These are phyloP conservation scores for Pemphigus obesinymphae DNA, from an alignment of 1,140 invertebrate species.

Conservation along the genomic window DNA sequence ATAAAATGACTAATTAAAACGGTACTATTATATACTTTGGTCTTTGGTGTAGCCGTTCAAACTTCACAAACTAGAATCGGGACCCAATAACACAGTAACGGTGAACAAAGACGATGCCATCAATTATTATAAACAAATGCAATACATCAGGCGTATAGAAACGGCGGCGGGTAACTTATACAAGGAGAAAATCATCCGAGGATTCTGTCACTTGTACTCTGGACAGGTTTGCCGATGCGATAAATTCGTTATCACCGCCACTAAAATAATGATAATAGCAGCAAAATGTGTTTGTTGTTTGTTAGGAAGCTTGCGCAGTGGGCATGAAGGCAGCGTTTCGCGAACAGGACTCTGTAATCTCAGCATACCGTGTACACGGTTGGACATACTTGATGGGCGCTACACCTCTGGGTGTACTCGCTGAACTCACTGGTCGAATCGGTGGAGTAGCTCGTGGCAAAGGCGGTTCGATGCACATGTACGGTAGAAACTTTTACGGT, in stretches of 20 bases:
- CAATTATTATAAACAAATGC: conserved; percentile 75
- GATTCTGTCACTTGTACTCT: conserved; percentile 96
- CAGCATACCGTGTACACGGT: conserved; percentile 94
- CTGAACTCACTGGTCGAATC: conserved; percentile 82
- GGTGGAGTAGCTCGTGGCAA: conserved; percentile 89
- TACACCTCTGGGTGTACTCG: conserved; percentile 67
- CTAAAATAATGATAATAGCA: too few relatives aligned
- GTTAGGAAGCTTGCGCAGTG: conserved; percentile 76
- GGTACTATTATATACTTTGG: not conserved
- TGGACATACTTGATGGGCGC: conserved; percentile 94
- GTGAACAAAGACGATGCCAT: conserved; percentile 78
- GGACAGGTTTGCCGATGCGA: conserved; percentile 60
- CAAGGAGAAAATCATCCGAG: conserved; percentile 91
- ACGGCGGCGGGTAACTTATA: conserved; percentile 89
- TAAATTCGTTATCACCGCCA: too few relatives aligned
- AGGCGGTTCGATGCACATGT: conserved; percentile 93
- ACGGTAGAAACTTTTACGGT: conserved; percentile 86
- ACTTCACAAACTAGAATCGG: conserved; percentile 80
- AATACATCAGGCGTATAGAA: conserved; percentile 86
- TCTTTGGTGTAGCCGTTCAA: conserved; percentile 65
- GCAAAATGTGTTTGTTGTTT: too few relatives aligned
- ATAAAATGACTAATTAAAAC: not conserved
- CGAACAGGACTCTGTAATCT: conserved; percentile 83
- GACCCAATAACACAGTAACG: conserved; percentile 69
- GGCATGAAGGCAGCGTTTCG: conserved; percentile 83